Percentiles rank a stretch among this genome's conserved stretches.
phyloP scores from a whole-genome alignment of 64 coral and sea anemone genomes.

The Astreopora myriophthalma region DNA sequence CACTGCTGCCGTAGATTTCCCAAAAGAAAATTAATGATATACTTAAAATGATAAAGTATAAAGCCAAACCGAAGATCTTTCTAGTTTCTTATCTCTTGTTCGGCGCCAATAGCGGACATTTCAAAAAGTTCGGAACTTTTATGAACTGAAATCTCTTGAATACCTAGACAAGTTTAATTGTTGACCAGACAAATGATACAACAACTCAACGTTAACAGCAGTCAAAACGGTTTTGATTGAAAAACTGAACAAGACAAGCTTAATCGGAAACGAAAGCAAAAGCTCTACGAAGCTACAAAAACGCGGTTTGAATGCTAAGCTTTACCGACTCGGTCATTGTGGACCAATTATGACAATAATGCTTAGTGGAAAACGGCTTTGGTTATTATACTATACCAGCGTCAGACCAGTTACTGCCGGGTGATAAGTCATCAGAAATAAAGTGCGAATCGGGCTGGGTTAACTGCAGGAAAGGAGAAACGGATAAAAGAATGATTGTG shows the following conservation, averaged over 20 bases:
- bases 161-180: neutral
- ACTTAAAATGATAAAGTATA: neutral
- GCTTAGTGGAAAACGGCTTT: too few species aligned
- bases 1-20: neutral
- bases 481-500: too few species aligned
- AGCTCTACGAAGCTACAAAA: neutral
- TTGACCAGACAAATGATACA: neutral
- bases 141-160: neutral
- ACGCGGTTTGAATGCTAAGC: neutral
- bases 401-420: too few species aligned
- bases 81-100: slow-evolving; percentile 6
- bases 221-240: neutral
- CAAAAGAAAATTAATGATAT: neutral
- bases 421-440: too few species aligned
- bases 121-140: slow-evolving; percentile 31
- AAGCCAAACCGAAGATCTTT: neutral
- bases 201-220: neutral
- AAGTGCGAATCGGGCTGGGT: too few species aligned
- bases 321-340: neutral
- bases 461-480: too few species aligned
- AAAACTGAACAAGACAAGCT: neutral
- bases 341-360: too few species aligned
- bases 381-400: too few species aligned
- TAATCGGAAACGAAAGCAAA: neutral
- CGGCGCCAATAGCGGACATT: slow-evolving; percentile 12